Percentiles rank a stretch among this genome's conserved stretches.
phyloP scores from a whole-genome alignment of 1,140 invertebrate genomes.

The Andricus grossulariae region DNA sequence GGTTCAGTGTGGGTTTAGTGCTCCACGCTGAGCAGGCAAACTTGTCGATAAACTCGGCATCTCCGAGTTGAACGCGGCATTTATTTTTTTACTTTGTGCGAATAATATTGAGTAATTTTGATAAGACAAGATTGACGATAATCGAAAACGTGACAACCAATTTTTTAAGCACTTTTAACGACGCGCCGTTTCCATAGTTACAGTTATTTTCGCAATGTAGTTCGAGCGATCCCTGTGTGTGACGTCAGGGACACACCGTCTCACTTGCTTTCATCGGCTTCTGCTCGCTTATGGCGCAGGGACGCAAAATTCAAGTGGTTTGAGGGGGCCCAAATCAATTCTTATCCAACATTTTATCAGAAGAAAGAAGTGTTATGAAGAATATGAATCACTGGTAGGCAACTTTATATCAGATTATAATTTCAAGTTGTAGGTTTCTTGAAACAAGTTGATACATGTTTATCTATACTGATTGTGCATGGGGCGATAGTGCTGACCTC shows the following conservation, averaged over 20 bases:
- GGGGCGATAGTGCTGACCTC: conserved; percentile 38
- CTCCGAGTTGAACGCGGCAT: conserved; percentile 37
- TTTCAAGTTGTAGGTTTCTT: neutral
- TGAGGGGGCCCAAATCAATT: conserved; percentile 3
- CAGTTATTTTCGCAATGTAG: conserved; percentile 27
- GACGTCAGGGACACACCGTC: neutral
- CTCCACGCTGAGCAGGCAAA: conserved; percentile 43
- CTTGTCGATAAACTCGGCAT: conserved; percentile 49
- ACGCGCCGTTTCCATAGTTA: conserved; percentile 27
- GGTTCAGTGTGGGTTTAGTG: conserved; percentile 44
- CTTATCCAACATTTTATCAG: neutral
- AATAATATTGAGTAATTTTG: neutral
- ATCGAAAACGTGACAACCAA: conserved; percentile 2
- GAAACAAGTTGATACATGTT: neutral
- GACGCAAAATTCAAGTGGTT: conserved; percentile 27
- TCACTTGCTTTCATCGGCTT: conserved; percentile 17
- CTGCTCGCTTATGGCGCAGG: conserved; percentile 32
- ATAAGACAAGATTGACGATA: neutral
- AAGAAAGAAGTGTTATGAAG: neutral
- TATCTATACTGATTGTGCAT: neutral
- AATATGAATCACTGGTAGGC: conserved; percentile 22
- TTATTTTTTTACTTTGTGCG: neutral
- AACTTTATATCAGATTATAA: neutral
- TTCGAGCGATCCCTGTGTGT: neutral
- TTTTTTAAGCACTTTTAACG: neutral